A percentile compares a stretch with the other conserved stretches of the same genome.
Evolutionary conservation across 2,888 invertebrate genomes (phyloP).

Genomic region (Pterostichus niger): DNA sequence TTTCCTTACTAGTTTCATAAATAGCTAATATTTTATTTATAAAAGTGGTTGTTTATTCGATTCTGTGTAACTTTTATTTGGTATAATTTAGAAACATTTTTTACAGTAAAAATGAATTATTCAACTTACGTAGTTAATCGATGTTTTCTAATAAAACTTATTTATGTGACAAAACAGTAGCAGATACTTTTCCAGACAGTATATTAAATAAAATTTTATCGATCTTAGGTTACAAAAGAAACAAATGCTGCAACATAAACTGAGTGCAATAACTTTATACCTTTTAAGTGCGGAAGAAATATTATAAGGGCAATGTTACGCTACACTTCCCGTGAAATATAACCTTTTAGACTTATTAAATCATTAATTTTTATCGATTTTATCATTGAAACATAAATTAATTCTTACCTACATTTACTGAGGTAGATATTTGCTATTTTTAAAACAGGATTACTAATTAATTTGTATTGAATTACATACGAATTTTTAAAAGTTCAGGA

Average conservation of each 20-base stretch:
- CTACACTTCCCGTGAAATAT: constrained; percentile 9
- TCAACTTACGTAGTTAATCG: too few relatives aligned
- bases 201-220: constrained; percentile 25
- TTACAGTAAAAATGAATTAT: too few relatives aligned
- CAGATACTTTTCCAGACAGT: neutral
- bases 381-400: neutral
- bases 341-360: constrained; percentile 16
- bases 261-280: neutral
- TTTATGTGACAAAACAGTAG: too few relatives aligned
- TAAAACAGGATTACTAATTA: neutral
- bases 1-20: too few relatives aligned
- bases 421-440: neutral
- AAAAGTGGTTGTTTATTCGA: too few relatives aligned
- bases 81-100: too few relatives aligned
- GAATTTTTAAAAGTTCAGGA: neutral
- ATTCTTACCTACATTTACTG: neutral
- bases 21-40: too few relatives aligned
- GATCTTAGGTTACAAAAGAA: neutral
- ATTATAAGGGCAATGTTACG: constrained; percentile 26
- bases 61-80: too few relatives aligned
- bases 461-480: neutral
- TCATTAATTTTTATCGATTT: constrained; percentile 20
- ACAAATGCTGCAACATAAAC: neutral
- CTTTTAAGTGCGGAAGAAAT: neutral
- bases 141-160: too few relatives aligned